Evolutionary conservation across 2,797 vertebrate species (phyloP).

Genomic region (Crenichthys baileyi): DNA sequence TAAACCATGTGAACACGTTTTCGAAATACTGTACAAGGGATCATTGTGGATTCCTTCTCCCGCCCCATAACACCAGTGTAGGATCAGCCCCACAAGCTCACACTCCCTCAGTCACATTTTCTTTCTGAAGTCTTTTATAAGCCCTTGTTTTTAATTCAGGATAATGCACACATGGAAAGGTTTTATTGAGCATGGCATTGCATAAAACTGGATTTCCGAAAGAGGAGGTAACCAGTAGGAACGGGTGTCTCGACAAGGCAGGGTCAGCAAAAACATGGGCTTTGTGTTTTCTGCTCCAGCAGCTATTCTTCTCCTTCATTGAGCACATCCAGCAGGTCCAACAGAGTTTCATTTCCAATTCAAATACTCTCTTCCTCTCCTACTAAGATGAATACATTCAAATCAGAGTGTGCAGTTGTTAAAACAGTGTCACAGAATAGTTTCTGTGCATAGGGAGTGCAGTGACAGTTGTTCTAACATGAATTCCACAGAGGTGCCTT

Average conservation of each 20-base stretch:
- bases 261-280: constrained; percentile 26
- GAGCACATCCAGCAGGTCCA: constrained; percentile 30
- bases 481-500: background rate
- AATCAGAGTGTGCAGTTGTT: constrained; percentile 24
- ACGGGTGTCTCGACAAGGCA: constrained; percentile 49
- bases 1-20: background rate
- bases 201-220: constrained; percentile 70
- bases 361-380: constrained; percentile 58
- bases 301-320: constrained; percentile 40
- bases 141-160: constrained; percentile 67
- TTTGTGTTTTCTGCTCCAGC: constrained; percentile 32
- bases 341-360: constrained; percentile 62
- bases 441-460: constrained; percentile 17
- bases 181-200: constrained; percentile 73
- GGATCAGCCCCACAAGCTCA: constrained; percentile 56
- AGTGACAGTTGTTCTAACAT: constrained; percentile 28
- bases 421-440: constrained; percentile 27
- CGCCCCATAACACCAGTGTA: constrained; percentile 62
- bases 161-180: constrained; percentile 72
- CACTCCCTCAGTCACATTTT: constrained; percentile 53
- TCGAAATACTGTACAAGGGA: background rate
- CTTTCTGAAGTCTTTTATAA: constrained; percentile 67
- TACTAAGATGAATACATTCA: constrained; percentile 40
- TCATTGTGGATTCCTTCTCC: constrained; percentile 51
- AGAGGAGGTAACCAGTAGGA: constrained; percentile 51